phyloP scores from a whole-genome alignment of 1,140 invertebrate species.

The Leptinotarsa lineolata region DNA sequence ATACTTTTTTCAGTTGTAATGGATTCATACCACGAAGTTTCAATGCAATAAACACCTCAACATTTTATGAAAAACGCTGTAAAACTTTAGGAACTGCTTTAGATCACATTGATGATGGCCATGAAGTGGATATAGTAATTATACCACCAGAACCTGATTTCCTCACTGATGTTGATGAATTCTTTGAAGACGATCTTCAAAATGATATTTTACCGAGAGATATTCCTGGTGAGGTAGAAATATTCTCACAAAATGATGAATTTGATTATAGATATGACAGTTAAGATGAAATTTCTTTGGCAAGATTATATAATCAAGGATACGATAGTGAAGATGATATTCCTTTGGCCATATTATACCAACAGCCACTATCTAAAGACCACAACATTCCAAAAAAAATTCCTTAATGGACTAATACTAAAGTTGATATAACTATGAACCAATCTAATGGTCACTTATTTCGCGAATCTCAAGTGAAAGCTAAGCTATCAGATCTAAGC shows the following conservation, averaged over 20 bases:
- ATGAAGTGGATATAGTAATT: constrained; percentile 11
- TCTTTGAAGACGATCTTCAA: constrained; percentile 3
- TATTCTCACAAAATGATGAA: neutral
- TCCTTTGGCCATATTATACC: neutral
- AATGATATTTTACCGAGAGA: neutral
- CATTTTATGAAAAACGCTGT: no score
- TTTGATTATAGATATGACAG: neutral
- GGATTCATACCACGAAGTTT: no score
- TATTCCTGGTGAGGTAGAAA: constrained; percentile 8
- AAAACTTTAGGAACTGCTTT: no score
- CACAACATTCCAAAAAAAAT: neutral
- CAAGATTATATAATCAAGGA: constrained; percentile 3
- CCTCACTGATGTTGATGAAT: neutral
- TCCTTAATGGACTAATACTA: neutral
- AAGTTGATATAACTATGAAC: no score
- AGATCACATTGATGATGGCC: neutral
- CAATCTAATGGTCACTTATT: no score
- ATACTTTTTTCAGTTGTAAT: no score
- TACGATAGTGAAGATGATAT: neutral
- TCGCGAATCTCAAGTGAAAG: neutral
- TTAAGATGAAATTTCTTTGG: constrained; percentile 14
- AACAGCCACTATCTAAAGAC: neutral
- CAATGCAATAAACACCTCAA: no score
- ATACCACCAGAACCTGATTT: constrained; percentile 9
- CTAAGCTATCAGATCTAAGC: neutral